Base-by-base conservation (phyloP, 2,888 invertebrate species). In the Ashinkailepas kermadecensis region DNA sequence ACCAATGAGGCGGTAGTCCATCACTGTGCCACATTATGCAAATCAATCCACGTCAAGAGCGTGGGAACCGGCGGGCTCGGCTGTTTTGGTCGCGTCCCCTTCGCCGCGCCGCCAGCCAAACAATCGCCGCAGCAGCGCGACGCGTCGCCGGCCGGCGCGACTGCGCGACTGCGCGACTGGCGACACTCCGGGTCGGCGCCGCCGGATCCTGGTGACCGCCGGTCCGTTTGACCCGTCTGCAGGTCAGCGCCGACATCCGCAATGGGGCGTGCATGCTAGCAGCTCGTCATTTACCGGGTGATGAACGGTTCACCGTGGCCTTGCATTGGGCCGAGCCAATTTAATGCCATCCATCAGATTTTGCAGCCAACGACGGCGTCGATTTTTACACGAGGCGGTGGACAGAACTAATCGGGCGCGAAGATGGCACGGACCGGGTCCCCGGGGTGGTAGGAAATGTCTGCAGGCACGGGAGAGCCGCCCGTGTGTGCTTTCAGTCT, bases 1-100 rank as follows among this genome's bases (percentile, higher is more conserved):
- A 74, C 74, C 74, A 74, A 74, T 74, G 74, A 74, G 39, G 21
- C 56, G 21, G 70, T 70, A 70, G 70, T 70, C 70, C 70, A 70
- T 70, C 70, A 70, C 70, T 70, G 54, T 56, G 74, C 74, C 74
- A 74, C 74, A 74, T 74, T 74, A 74, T 74, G 74, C 74, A 74
- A 74, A 74, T 74, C 56, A 56, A 56, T 54, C 74, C 21, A 21
- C 54, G 18, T 21, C 54, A 56, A 56, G 56, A 18, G 21, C 74
- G 74, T 74, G 74, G 74, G 74, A 74, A 74, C 7, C 56, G 21
- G 54, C 56, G 56, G 10, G 74, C 21, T 1, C 70, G 21, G 74
- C 54, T 21, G 74, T 74, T 74, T 56, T 54, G 54, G 54, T 21
- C n/a, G 21, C 21, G 21, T 56, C 74, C 56, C 65, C 70, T 21